These are phyloP conservation scores for Eurytoma adleriae DNA, from an alignment of 2,888 invertebrate species.

Conservation along the genomic window DNA sequence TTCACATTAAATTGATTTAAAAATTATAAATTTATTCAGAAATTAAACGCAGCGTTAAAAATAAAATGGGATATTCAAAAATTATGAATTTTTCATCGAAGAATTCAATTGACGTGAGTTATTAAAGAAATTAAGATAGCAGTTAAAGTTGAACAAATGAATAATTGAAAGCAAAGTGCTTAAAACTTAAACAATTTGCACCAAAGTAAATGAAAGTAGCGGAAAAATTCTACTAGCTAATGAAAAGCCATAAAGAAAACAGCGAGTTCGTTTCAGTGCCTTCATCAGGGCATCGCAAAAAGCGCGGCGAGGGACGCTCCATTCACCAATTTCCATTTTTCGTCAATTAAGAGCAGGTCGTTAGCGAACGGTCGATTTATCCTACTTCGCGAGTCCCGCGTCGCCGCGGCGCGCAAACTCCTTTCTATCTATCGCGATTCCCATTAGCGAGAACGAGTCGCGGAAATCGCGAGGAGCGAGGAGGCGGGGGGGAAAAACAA, in stretches of 20 bases:
- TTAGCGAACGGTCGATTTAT: slow-evolving; percentile 24
- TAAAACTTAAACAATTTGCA: too few species aligned
- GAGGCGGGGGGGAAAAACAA: background rate
- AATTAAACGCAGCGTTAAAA: too few species aligned
- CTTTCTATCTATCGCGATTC: slow-evolving; percentile 48
- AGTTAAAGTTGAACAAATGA: too few species aligned
- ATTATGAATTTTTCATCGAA: too few species aligned
- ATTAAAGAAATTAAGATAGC: background rate
- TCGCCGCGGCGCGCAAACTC: background rate
- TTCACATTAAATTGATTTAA: too few species aligned
- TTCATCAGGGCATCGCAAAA: background rate
- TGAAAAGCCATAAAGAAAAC: slow-evolving; percentile 38
- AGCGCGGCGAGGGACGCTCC: background rate
- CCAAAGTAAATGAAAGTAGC: too few species aligned
- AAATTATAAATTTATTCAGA: too few species aligned
- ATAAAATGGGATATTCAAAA: too few species aligned
- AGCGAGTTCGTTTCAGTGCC: background rate
- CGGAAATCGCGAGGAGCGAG: slow-evolving; percentile 43
- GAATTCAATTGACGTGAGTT: too few species aligned
- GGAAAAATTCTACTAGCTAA: background rate
- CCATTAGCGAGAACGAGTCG: slow-evolving; percentile 47
- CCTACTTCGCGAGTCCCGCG: slow-evolving; percentile 4
- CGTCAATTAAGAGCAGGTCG: slow-evolving; percentile 35
- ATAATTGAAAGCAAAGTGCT: too few species aligned
- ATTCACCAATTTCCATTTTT: slow-evolving; percentile 46